These are phyloP conservation scores for Ricordea florida DNA, from an alignment of 92 coral and sea anemone genomes.

Conservation along the genomic window DNA sequence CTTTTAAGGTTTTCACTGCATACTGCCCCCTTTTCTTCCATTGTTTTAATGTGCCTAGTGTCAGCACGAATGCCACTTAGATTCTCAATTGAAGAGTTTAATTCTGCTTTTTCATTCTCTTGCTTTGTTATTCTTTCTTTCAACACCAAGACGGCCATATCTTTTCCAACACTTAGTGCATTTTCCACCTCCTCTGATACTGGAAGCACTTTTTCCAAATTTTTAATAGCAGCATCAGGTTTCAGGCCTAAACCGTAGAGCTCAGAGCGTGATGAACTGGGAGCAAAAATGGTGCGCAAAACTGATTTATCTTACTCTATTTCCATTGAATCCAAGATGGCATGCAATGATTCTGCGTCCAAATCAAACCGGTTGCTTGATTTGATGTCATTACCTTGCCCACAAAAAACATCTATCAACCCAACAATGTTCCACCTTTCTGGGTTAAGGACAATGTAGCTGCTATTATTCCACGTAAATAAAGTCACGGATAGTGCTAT, in stretches of 20 bases:
- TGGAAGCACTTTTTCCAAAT: conserved; percentile 15
- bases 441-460: conserved; percentile 24
- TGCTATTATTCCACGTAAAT: background rate
- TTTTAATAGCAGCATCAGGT: conserved; percentile 44
- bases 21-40: conserved; percentile 37
- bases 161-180: conserved; percentile 41
- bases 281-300: conserved; percentile 26
- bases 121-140: conserved; percentile 31
- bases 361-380: conserved; percentile 13
- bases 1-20: conserved; percentile 6
- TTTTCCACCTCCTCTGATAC: conserved; percentile 45
- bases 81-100: conserved; percentile 16
- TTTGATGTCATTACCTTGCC: background rate
- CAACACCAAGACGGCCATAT: conserved; percentile 27
- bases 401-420: conserved; percentile 28
- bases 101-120: conserved; percentile 17
- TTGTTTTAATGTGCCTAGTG: conserved; percentile 41
- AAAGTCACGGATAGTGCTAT: conserved; percentile 10
- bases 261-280: conserved; percentile 36
- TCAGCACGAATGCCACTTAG: conserved; percentile 29
- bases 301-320: conserved; percentile 55
- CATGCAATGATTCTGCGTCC: conserved; percentile 37
- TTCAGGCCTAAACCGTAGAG: conserved; percentile 40
- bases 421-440: conserved; percentile 21
- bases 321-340: conserved; percentile 47